These are phyloP conservation scores for Ophioninae sp. DNA, from an alignment of 2,888 invertebrate species.

Conservation along the genomic window DNA sequence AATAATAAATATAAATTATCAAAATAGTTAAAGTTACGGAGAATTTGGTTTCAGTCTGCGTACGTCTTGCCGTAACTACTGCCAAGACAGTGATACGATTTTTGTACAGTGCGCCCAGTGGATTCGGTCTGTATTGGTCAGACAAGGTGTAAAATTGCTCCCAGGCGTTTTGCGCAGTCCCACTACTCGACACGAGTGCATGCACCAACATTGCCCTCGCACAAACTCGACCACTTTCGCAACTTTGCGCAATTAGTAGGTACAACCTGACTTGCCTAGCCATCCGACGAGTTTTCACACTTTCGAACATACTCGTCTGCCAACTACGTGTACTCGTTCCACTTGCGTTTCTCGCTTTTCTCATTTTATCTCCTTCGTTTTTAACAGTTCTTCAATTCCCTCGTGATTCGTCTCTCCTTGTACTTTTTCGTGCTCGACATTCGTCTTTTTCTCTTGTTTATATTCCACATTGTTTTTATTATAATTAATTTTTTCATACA, in stretches of 20 bases:
- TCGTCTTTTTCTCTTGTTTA: neutral
- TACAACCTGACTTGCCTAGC: conserved; percentile 43
- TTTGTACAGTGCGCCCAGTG: conserved; percentile 24
- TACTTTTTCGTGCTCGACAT: conserved; percentile 24
- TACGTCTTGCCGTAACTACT: neutral
- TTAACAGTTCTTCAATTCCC: conserved; percentile 1
- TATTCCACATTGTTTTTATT: conserved; percentile 9
- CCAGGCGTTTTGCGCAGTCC: conserved; percentile 36
- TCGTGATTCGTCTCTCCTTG: neutral
- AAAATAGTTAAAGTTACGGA: neutral
- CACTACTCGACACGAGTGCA: conserved; percentile 17
- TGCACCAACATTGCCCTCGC: neutral
- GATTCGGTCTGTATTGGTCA: conserved; percentile 38
- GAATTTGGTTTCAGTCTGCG: neutral
- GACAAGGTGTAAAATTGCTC: conserved; percentile 44
- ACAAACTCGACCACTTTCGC: conserved; percentile 46
- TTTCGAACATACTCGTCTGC: conserved; percentile 44
- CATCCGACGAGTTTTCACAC: conserved; percentile 57
- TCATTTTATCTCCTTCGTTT: conserved; percentile 31
- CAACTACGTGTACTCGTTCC: neutral
- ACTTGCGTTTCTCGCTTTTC: conserved; percentile 10
- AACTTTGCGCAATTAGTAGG: conserved; percentile 57
- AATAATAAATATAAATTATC: too few relatives aligned
- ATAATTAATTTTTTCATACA: neutral
- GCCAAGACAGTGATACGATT: conserved; percentile 16